Evolutionary conservation across 2,113 vertebrate species (phyloP), one percentile per base, ranked within the genome.

Genomic region (Salvelinus alpinus): DNA sequence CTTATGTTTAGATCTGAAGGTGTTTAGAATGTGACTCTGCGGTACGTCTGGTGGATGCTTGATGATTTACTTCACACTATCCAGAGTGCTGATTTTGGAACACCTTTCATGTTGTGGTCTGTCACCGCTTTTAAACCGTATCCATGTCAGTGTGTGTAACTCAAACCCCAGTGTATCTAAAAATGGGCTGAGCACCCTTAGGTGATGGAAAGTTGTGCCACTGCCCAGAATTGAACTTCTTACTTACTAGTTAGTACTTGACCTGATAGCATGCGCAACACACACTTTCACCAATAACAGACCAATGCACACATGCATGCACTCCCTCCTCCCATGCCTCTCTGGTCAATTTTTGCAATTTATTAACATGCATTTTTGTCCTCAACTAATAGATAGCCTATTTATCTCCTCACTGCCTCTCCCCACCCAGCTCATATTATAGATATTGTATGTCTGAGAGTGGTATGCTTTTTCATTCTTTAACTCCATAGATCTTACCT

Each of bases 191-290:
- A 76, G 66, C 57, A 81, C 25, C 54, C 29, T 86, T 86, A 88
- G 80, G 70, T 87, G 82, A 87, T 90, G 88, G 87, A 91, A 91
- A 90, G 73, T 87, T 88, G 87, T 78, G 51, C 65, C 76, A 1
- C 70, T 77, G 82, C 70, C 87, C 83, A 84, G 87, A 88, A 86
- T 88, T 20, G 11, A 78, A 78, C 38, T 82, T 74, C 85, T 80
- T 74, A 70, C 67, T 78, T 82, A 85, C 86, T 86, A 91, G 27
- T n/a, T 86, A 91, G 27, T n/a, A 86, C 25, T 9, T 72, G 79
- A 78, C 85, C 83, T 70, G 9, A 72, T 86, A 82, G 80, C 82
- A 84, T 60, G 65, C 54, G 29, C 71, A 65, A 66, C 75, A 67
- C 47, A 64, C 62, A 64, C 57, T 18, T n/a, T 18, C 60, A 66